Conservation (phyloP, 2,113 vertebrate species). For the Mustela lutreola region DNA sequence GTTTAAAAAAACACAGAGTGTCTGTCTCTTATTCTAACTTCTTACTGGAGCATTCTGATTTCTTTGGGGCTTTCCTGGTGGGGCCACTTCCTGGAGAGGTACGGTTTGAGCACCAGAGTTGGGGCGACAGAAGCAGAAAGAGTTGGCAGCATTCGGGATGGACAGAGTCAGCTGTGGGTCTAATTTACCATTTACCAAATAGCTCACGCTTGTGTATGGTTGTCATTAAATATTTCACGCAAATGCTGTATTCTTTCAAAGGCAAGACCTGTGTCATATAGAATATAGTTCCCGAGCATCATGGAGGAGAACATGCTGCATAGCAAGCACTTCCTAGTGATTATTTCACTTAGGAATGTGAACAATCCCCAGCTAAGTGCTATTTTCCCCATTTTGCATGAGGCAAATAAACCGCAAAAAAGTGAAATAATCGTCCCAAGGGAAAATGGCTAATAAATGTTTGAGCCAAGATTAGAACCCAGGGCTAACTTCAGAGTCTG, state of each 20-base stretch:
- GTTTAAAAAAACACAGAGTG: not conserved
- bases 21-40: not conserved
- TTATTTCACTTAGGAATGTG: constrained; percentile 52
- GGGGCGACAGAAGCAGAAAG: not conserved
- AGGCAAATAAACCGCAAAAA: constrained; percentile 37
- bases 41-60: not conserved
- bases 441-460: not conserved
- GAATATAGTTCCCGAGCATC: not conserved
- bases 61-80: not conserved
- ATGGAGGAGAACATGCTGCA: not conserved
- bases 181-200: constrained; percentile 7
- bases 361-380: not conserved
- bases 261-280: not conserved
- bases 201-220: not conserved
- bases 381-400: constrained; percentile 19
- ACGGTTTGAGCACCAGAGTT: not conserved
- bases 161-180: not conserved
- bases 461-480: not conserved
- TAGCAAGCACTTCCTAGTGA: not conserved
- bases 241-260: constrained; percentile 44
- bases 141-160: not conserved
- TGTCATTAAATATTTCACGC: not conserved
- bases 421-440: not conserved
- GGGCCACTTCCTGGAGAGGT: not conserved
- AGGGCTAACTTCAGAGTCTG: constrained; percentile 13